phyloP scores from a whole-genome alignment of 2,888 invertebrate genomes.

The Zonitis immaculata region DNA sequence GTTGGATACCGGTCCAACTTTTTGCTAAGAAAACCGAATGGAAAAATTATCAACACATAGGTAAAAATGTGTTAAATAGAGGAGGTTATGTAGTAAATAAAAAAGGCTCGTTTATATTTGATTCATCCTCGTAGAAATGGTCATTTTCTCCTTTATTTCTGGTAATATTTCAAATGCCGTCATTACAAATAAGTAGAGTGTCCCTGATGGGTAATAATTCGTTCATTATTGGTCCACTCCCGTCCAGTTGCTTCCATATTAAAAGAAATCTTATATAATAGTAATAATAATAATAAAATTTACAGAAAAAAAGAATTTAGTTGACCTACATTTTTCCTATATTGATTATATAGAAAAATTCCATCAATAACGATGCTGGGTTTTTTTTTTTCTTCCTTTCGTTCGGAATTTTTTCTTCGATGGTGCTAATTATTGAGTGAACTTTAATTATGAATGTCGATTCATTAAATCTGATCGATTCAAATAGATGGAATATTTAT shows the following conservation, averaged over 20 bases:
- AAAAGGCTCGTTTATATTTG: too few species aligned
- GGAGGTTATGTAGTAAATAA: too few species aligned
- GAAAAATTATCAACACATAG: too few species aligned
- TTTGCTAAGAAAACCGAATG: too few species aligned
- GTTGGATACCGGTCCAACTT: too few species aligned
- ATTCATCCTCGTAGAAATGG: too few species aligned
- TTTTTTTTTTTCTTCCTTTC: neutral
- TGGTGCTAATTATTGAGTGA: neutral
- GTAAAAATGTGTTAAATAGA: too few species aligned
- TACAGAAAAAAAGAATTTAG: too few species aligned
- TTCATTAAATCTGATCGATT: neutral
- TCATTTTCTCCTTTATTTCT: conserved; percentile 21
- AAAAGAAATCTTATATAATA: conserved; percentile 7
- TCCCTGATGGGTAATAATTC: conserved; percentile 27
- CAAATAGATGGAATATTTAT: too few species aligned
- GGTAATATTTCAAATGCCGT: conserved; percentile 21
- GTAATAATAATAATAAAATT: too few species aligned
- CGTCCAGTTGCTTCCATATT: conserved; percentile 16
- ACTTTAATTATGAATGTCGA: neutral
- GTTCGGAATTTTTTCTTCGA: neutral
- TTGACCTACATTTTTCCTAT: neutral
- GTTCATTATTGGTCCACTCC: conserved; percentile 26
- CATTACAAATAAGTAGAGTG: conserved; percentile 26
- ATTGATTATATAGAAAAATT: neutral
- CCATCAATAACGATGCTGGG: neutral